Percentiles rank a stretch among this genome's conserved stretches.
phyloP scores from a whole-genome alignment of 2,113 vertebrate species.

The Tetrax tetrax region DNA sequence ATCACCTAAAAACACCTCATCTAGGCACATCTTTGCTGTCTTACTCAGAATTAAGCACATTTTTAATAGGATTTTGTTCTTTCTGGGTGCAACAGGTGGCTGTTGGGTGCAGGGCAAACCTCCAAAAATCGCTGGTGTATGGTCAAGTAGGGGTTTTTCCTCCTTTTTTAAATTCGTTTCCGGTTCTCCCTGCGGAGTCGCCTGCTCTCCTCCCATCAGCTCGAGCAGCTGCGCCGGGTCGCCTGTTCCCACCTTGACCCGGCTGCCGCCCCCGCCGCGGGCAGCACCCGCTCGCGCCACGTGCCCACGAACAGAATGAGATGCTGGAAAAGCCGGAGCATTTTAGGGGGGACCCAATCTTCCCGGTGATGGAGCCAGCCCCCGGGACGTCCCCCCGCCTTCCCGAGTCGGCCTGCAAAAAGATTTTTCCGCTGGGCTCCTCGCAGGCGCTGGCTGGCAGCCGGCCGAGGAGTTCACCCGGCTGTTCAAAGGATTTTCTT shows the following conservation, averaged over 20 bases:
- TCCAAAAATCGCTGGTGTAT: fast-evolving
- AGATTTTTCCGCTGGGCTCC: background rate
- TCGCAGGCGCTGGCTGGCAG: background rate
- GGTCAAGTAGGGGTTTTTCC: fast-evolving
- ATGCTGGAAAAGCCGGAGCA: background rate
- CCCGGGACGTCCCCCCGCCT: background rate
- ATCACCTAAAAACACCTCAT: fast-evolving
- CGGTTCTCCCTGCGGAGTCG: background rate
- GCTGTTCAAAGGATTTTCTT: conserved; percentile 53
- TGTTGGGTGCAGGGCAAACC: background rate
- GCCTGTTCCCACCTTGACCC: fast-evolving
- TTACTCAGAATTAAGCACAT: fast-evolving
- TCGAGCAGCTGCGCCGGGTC: too few species aligned
- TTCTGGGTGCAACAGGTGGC: background rate
- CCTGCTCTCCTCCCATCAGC: too few species aligned
- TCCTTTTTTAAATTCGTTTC: too few species aligned
- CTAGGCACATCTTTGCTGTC: fast-evolving
- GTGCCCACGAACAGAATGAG: background rate
- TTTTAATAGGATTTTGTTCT: fast-evolving
- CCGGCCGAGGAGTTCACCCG: background rate
- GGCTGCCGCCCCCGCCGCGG: fast-evolving
- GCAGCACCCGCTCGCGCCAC: background rate
- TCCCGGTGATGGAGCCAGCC: background rate
- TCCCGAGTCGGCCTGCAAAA: background rate
- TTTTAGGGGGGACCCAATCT: background rate